These are phyloP conservation scores for Xiphorhynchus erythropygius DNA, from an alignment of 2,797 vertebrate species.

Conservation along the genomic window DNA sequence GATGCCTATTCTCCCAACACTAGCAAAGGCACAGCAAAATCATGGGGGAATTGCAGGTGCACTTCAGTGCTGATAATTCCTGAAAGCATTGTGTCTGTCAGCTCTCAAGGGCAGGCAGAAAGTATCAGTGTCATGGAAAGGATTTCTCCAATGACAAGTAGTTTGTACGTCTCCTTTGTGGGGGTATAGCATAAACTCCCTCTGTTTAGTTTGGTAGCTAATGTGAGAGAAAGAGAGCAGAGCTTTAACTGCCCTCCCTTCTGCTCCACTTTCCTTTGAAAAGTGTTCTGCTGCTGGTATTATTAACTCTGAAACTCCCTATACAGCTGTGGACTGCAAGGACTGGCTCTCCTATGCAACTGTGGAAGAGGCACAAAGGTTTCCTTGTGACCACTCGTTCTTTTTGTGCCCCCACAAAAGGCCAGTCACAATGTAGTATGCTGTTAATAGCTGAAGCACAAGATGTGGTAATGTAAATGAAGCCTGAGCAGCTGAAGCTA, in stretches of 20 bases:
- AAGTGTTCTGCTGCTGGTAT: conserved; percentile 54
- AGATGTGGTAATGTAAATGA: conserved; percentile 69
- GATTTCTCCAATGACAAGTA: conserved; percentile 49
- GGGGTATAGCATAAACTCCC: conserved; percentile 51
- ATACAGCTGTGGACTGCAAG: conserved; percentile 59
- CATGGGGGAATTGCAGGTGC: conserved; percentile 47
- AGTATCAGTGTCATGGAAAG: conserved; percentile 31
- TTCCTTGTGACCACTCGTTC: conserved; percentile 66
- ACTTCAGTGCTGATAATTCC: conserved; percentile 20
- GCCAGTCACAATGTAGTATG: conserved; percentile 60
- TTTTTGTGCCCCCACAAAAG: conserved; percentile 66
- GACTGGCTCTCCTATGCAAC: conserved; percentile 48
- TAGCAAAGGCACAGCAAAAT: conserved; percentile 6
- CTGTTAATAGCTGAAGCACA: conserved; percentile 62
- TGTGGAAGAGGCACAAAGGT: conserved; percentile 59
- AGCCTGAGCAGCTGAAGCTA: conserved; percentile 64
- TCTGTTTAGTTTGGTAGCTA: conserved; percentile 59
- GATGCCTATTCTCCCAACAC: not conserved
- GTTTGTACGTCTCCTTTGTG: conserved; percentile 46
- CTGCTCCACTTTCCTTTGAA: conserved; percentile 68
- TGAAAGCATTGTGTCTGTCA: not conserved
- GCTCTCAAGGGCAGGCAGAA: conserved; percentile 46
- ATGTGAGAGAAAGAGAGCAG: conserved; percentile 50
- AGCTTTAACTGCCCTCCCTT: conserved; percentile 63
- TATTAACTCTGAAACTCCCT: conserved; percentile 62